phyloP scores from a whole-genome alignment of 2,797 vertebrate species.

The Silurus lanzhouensis region DNA sequence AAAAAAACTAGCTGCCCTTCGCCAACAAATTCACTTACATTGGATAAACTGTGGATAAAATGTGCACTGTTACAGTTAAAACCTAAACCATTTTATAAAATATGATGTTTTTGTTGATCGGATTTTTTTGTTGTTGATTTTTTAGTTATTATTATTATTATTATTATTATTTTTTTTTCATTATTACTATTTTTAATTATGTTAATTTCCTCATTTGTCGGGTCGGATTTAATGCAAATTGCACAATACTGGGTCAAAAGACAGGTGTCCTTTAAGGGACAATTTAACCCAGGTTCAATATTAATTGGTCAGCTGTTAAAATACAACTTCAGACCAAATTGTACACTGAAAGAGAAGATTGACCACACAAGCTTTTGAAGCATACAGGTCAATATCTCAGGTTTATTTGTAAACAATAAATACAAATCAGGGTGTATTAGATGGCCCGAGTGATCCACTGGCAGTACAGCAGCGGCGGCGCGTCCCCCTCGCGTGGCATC shows the following conservation, averaged over 20 bases:
- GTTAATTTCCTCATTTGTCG: background rate
- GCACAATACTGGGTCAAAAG: background rate
- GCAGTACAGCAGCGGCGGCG: background rate
- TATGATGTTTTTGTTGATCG: too few species aligned
- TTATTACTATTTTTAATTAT: background rate
- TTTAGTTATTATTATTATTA: background rate
- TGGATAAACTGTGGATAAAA: background rate
- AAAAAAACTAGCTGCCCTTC: background rate
- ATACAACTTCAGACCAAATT: background rate
- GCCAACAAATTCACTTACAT: background rate
- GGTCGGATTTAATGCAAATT: background rate
- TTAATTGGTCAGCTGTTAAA: background rate
- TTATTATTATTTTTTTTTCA: background rate
- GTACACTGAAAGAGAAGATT: background rate
- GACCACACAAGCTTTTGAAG: background rate
- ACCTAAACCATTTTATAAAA: background rate
- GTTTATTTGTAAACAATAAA: background rate
- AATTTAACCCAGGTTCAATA: background rate
- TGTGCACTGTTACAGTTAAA: background rate
- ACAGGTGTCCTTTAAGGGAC: background rate
- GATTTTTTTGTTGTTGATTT: too few species aligned
- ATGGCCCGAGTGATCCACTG: background rate
- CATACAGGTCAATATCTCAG: background rate
- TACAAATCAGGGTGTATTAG: background rate
- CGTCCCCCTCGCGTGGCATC: slow-evolving; percentile 61